phyloP scores from a whole-genome alignment of 2,888 invertebrate species.

The Nasonovia ribisnigri region DNA sequence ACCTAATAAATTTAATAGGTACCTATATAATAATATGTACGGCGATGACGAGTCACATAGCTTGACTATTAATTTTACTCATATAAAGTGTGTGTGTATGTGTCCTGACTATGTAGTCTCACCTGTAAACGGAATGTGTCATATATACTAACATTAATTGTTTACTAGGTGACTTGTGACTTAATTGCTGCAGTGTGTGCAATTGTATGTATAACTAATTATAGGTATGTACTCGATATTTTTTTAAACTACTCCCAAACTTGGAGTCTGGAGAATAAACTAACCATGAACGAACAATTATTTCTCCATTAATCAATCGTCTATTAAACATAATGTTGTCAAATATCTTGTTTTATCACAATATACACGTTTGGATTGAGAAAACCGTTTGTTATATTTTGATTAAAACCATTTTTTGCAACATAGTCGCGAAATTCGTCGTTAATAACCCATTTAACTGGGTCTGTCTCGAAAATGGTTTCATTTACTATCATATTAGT shows the following conservation, averaged over 20 bases:
- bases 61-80: too few species aligned
- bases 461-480: slow-evolving; percentile 31
- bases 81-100: too few species aligned
- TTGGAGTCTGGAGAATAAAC: slow-evolving; percentile 45
- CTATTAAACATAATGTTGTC: neutral
- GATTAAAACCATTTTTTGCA: slow-evolving; percentile 22
- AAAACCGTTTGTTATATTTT: slow-evolving; percentile 24
- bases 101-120: too few species aligned
- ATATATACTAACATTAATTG: too few species aligned
- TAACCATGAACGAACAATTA: slow-evolving; percentile 14
- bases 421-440: slow-evolving; percentile 38
- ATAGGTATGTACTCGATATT: too few species aligned
- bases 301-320: slow-evolving; percentile 36
- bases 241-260: slow-evolving; percentile 26
- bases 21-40: too few species aligned
- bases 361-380: slow-evolving; percentile 30
- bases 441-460: slow-evolving; percentile 45
- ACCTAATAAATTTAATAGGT: too few species aligned
- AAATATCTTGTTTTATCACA: slow-evolving; percentile 25
- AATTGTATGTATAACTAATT: too few species aligned
- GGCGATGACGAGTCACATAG: too few species aligned
- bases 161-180: too few species aligned
- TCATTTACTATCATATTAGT: slow-evolving; percentile 26
- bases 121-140: too few species aligned
- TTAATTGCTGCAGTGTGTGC: too few species aligned